These are phyloP conservation scores for Chlamydotis undulata DNA, from an alignment of 2,113 vertebrate species.

Conservation along the genomic window DNA sequence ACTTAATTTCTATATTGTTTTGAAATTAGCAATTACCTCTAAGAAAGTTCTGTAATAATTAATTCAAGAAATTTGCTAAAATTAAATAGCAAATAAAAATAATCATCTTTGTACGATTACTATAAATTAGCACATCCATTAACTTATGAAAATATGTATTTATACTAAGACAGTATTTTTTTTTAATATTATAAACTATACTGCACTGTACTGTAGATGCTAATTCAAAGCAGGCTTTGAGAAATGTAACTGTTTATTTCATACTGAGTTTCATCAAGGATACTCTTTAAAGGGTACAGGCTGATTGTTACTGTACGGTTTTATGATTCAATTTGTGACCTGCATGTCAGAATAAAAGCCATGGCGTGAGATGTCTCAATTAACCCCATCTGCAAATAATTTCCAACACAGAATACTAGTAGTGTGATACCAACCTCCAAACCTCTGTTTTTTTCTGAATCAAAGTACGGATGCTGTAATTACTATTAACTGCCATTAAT, in stretches of 20 bases:
- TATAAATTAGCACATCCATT: not conserved
- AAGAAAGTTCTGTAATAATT: not conserved
- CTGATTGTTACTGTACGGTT: not conserved
- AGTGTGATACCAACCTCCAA: not conserved
- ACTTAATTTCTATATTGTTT: not conserved
- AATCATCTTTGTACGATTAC: not conserved
- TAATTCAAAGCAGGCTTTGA: not conserved
- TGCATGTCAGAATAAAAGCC: slow-evolving; percentile 11
- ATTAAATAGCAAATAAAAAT: not conserved
- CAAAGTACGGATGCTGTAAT: slow-evolving; percentile 33
- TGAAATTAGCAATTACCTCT: not conserved
- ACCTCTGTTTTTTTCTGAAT: slow-evolving; percentile 8
- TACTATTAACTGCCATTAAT: slow-evolving; percentile 29
- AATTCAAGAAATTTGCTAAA: not conserved
- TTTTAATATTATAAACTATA: not conserved
- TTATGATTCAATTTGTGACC: slow-evolving; percentile 35
- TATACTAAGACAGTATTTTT: not conserved
- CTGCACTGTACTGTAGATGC: not conserved
- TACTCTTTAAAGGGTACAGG: not conserved
- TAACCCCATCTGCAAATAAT: slow-evolving; percentile 54
- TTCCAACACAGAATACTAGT: not conserved
- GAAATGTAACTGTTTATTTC: not conserved
- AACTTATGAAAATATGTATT: not conserved
- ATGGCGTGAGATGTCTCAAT: slow-evolving; percentile 15
- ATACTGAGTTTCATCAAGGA: not conserved